Conservation (phyloP, 2,797 vertebrate genomes). For the Sternarchorhynchus goeldii region DNA sequence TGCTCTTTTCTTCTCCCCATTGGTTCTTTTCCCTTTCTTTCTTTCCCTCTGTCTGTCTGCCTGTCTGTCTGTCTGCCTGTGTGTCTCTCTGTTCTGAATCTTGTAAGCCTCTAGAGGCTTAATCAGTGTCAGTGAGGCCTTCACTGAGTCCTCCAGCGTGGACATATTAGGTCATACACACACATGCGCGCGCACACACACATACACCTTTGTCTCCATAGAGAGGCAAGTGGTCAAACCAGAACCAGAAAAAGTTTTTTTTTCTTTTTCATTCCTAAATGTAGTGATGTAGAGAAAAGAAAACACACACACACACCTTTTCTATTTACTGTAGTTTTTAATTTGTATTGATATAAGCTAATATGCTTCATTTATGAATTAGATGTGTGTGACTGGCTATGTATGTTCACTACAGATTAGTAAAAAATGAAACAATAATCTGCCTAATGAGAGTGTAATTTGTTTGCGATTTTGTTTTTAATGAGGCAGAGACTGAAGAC, state of each 20-base stretch:
- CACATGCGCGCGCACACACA: conserved; percentile 34
- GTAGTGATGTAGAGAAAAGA: not conserved
- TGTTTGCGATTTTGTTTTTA: too few species aligned
- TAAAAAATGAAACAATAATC: too few species aligned
- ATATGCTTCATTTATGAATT: too few species aligned
- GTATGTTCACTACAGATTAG: too few species aligned
- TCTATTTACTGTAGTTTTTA: too few species aligned
- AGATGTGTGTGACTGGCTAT: too few species aligned
- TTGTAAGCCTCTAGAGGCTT: conserved; percentile 40
- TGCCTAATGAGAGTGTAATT: too few species aligned
- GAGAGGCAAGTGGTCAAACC: conserved; percentile 73
- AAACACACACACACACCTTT: not conserved
- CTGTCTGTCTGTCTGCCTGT: not conserved
- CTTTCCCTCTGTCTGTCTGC: conserved; percentile 6
- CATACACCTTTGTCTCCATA: conserved; percentile 31
- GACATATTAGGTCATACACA: conserved; percentile 70
- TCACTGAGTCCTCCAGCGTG: conserved; percentile 38
- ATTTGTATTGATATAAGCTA: too few species aligned
- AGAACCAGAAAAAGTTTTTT: conserved; percentile 72
- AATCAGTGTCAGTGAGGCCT: conserved; percentile 47
- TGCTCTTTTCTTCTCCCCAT: conserved; percentile 35
- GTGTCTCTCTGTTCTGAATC: not conserved
- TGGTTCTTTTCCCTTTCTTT: conserved; percentile 8
- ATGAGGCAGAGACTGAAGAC: too few species aligned
- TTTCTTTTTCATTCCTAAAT: conserved; percentile 5